Evolutionary conservation across 1,140 invertebrate genomes (phyloP).

Genomic region (Orius laevigatus): DNA sequence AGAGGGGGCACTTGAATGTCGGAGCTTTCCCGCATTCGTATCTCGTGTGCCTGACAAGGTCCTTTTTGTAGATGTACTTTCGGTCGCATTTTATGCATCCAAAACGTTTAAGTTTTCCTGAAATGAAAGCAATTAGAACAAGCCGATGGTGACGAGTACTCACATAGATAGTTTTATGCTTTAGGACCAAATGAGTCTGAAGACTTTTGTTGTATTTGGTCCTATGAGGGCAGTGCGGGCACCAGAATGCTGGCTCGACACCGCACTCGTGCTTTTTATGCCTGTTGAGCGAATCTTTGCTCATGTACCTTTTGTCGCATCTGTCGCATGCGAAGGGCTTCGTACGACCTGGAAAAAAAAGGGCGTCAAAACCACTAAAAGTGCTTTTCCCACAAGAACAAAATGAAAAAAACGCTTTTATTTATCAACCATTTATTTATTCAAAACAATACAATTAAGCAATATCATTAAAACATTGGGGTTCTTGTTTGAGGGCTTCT

Average conservation of each 20-base stretch:
- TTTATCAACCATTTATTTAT: too few species aligned
- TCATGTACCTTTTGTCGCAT: slow-evolving; percentile 25
- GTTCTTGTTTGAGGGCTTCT: too few species aligned
- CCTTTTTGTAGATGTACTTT: slow-evolving; percentile 28
- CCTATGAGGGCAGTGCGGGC: slow-evolving; percentile 28
- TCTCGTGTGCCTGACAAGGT: slow-evolving; percentile 18
- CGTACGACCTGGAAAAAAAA: too few species aligned
- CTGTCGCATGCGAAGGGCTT: slow-evolving; percentile 25
- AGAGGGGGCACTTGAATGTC: slow-evolving; percentile 59
- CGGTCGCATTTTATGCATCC: slow-evolving; percentile 39
- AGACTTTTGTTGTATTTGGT: slow-evolving; percentile 16
- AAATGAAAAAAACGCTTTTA: too few species aligned
- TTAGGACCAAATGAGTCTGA: slow-evolving; percentile 1
- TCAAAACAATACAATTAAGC: too few species aligned
- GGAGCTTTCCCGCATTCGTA: slow-evolving; percentile 33
- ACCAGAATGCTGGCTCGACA: slow-evolving; percentile 28
- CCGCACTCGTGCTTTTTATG: slow-evolving; percentile 33
- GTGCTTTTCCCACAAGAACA: too few species aligned
- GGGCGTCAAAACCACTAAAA: too few species aligned
- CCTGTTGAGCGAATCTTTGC: slow-evolving; percentile 28
- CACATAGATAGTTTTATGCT: not conserved
- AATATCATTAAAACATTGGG: too few species aligned
- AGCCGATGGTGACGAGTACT: slow-evolving; percentile 16
- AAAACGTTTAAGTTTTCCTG: slow-evolving; percentile 34
- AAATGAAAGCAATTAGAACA: slow-evolving; percentile 24